phyloP scores from a whole-genome alignment of 2,888 invertebrate genomes.

The Cerastoderma edule region DNA sequence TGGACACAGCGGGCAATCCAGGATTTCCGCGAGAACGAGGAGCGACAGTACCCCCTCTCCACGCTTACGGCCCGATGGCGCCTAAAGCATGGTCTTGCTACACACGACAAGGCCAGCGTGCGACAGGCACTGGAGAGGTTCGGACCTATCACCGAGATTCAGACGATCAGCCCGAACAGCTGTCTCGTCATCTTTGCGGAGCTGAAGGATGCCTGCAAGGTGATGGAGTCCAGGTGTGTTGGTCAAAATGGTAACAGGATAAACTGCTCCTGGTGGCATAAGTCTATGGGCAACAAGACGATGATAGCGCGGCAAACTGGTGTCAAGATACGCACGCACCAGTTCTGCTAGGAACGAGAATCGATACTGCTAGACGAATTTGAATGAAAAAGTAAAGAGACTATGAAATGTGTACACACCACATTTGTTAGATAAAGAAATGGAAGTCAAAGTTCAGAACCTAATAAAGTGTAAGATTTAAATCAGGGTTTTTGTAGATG shows the following conservation, averaged over 20 bases:
- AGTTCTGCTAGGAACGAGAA: conserved; percentile 8
- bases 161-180: conserved; percentile 62
- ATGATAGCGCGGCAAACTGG: conserved; percentile 45
- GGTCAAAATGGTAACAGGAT: conserved; percentile 60
- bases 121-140: conserved; percentile 44
- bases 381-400: no score
- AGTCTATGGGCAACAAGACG: conserved; percentile 65
- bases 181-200: conserved; percentile 64
- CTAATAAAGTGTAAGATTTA: no score
- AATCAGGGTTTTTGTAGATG: no score
- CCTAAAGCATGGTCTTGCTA: conserved; percentile 43
- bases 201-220: conserved; percentile 59
- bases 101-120: conserved; percentile 50
- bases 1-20: conserved; percentile 46
- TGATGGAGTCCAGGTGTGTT: conserved; percentile 54
- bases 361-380: no score
- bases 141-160: conserved; percentile 57
- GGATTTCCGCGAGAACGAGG: conserved; percentile 52
- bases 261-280: conserved; percentile 68
- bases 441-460: no score
- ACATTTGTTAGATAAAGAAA: no score
- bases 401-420: no score
- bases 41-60: conserved; percentile 59
- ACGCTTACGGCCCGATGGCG: conserved; percentile 68
- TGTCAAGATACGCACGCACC: conserved; percentile 42